These are phyloP conservation scores for Apamea sordens DNA, from an alignment of 2,888 invertebrate genomes.

Conservation along the genomic window DNA sequence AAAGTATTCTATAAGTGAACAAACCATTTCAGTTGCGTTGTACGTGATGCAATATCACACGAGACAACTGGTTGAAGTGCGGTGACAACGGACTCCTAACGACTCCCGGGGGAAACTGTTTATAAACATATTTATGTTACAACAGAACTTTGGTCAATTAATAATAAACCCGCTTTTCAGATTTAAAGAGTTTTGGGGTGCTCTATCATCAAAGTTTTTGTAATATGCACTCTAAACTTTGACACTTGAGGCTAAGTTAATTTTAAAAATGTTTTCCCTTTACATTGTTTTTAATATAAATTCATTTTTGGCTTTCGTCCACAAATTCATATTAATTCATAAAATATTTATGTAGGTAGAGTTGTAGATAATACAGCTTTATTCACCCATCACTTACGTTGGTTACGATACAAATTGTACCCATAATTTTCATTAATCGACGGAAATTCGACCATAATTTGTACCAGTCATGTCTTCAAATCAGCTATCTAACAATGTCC, in stretches of 20 bases:
- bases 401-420: constrained; percentile 31
- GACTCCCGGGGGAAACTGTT: constrained; percentile 37
- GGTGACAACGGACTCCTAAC: constrained; percentile 52
- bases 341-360: background rate
- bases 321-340: background rate
- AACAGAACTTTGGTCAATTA: constrained; percentile 59
- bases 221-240: constrained; percentile 55
- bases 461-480: constrained; percentile 39
- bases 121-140: constrained; percentile 50
- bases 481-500: constrained; percentile 42
- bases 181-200: constrained; percentile 50
- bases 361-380: background rate
- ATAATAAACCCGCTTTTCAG: constrained; percentile 54
- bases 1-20: constrained; percentile 10
- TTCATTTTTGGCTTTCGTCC: background rate
- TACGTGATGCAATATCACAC: constrained; percentile 37
- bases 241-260: constrained; percentile 36
- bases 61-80: constrained; percentile 18
- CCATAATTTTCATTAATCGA: constrained; percentile 42
- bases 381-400: constrained; percentile 8
- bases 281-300: constrained; percentile 31
- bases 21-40: constrained; percentile 20
- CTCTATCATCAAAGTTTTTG: constrained; percentile 49
- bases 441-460: constrained; percentile 34
- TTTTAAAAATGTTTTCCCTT: constrained; percentile 42